These are phyloP conservation scores for Catostomus latipinnis DNA, from an alignment of 2,797 vertebrate genomes.

Conservation along the genomic window DNA sequence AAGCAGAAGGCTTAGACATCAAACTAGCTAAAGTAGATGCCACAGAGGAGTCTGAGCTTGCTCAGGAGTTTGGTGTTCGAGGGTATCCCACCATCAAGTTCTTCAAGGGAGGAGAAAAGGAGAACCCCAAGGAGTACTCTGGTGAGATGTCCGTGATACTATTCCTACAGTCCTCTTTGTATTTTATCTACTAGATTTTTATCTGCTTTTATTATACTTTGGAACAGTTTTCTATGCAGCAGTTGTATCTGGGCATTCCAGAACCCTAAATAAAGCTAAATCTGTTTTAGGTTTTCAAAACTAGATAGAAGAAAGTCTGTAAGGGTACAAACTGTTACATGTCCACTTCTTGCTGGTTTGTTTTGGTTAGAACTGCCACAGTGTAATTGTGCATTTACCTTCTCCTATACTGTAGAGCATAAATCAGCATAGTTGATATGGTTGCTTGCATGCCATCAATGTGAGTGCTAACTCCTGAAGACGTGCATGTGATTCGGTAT, in stretches of 20 bases:
- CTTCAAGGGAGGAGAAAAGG: constrained; percentile 91
- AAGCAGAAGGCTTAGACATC: constrained; percentile 86
- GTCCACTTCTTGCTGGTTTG: neutral
- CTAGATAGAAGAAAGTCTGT: neutral
- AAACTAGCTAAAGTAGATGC: constrained; percentile 94
- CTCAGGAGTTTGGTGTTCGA: constrained; percentile 90
- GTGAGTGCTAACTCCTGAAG: constrained; percentile 3
- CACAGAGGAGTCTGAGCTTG: constrained; percentile 93
- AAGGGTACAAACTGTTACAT: neutral
- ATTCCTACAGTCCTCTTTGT: neutral
- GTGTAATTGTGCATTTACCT: neutral
- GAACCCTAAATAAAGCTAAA: neutral
- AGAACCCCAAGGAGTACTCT: constrained; percentile 90
- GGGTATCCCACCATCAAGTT: constrained; percentile 99
- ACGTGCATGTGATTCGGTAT: constrained; percentile 10
- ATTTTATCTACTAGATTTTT: neutral
- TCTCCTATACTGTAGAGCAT: neutral
- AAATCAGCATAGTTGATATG: neutral
- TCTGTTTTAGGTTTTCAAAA: neutral
- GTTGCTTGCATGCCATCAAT: neutral
- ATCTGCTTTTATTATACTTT: neutral
- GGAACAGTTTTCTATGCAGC: neutral
- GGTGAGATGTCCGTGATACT: constrained; percentile 74
- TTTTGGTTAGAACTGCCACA: neutral
- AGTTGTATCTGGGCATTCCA: neutral